Evolutionary conservation across 1,140 invertebrate genomes (phyloP), one percentile per base, ranked within the genome.

Genomic region (Arctopsyche grandis): DNA sequence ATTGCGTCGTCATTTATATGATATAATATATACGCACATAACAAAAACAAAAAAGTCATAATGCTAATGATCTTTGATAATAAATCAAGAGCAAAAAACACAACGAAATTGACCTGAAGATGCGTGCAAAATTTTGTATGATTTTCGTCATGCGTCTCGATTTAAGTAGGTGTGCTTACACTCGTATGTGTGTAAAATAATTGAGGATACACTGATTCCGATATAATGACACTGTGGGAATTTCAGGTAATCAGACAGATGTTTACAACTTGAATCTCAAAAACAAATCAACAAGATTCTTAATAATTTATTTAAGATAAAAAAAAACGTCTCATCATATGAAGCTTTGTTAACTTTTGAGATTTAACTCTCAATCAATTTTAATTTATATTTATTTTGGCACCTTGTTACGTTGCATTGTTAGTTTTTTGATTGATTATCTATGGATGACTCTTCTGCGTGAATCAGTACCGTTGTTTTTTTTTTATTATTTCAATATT

Each of bases 161-260:
- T 38, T 38, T 4, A 38, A 38, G 29, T 38, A 38, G 7, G 29
- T 38, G 3, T 38, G 29, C 29, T 38, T 38, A n/a, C n/a, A n/a
- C n/a, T n/a, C n/a, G n/a, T n/a, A 38, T 38, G 29, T 38, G 29
- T 38, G 7, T 38, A 7, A 58, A 58, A 66, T 66, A 66, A 66
- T 66, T 66, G 63, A 66, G 63, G 63, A 66, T 66, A 66, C 63
- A n/a, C 69, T 26, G 22, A 70, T 70, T 26, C 21, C 14, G 69
- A 26, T 38, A 38, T 43, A 70, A 70, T 29, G 26, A 16, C 26
- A 70, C 26, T 29, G 69, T 26, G 22, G 38, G 26, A 70, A 70
- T 26, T 16, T 70, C 1, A 44, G 69, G 16, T 52, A 5, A 52
- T 52, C 10, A 12, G 48, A 52, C 16, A 16, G 10, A 14, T 52